Evolutionary conservation across 2,113 vertebrate species (phyloP), one percentile per base, ranked within the genome.

Genomic region (Megaceryle torquata): DNA sequence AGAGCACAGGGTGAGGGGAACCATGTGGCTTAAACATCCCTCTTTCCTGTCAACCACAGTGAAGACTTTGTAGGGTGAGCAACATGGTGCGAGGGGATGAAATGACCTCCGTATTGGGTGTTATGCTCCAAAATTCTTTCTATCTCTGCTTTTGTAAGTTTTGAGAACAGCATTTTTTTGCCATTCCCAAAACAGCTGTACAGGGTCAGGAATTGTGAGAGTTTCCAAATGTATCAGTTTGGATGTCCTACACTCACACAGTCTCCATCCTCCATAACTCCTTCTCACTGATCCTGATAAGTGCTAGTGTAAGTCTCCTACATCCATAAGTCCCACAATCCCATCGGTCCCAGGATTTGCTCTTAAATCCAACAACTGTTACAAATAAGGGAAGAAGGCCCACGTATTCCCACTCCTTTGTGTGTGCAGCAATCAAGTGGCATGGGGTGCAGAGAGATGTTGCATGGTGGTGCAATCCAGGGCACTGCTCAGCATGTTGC

Each of bases 401-500:
- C 35, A 25, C 3, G 24, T 2, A 15, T 35, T 63, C 46, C 77
- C 63, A 5, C 11, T 21, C 25, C 12, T 44, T 13, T 24, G 28
- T 14, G 14, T 16, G 46, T 0, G 22, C 37, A 28, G 56, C 56
- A 18, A 26, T n/a, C 18, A 14, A 15, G 54, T 7, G 2, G 35
- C 56, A 28, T 2, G 4, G 18, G 39, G 22, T 18, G 51, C 3
- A 3, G 37, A 26, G 26, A 60, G 28, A 60, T 9, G 16, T 28
- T 69, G 60, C 39, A 2, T 1, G 39, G 7, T 0, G 7, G 51
- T 6, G 29, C 0, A 1, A 31, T 12, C 11, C 6, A 1, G 29
- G n/a, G 33, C 54, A 69, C 29, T 57, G 6, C 61, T 65, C 70
- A 35, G 48, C 3, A 0, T 7, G 15, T 15, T 7, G 7, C 65